Conservation (phyloP, 2,888 invertebrate species). For the Alviniconcha strummeri region DNA sequence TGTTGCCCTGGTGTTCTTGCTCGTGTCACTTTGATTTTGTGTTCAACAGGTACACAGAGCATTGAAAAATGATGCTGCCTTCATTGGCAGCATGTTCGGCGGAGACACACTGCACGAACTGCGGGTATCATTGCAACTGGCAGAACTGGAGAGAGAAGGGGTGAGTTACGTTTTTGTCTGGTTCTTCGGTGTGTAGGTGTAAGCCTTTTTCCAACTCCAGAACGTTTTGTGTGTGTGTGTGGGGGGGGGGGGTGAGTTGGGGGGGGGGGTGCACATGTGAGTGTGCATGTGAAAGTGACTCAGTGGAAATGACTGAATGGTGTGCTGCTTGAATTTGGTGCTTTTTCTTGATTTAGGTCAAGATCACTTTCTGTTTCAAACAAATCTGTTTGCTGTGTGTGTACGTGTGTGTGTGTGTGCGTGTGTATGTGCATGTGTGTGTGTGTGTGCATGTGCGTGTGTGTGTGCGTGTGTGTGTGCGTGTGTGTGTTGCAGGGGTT, state of each 20-base stretch:
- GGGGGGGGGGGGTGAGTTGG: no score
- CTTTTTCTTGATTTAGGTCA: no score
- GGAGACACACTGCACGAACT: constrained; percentile 96
- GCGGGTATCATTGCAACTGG: constrained; percentile 90
- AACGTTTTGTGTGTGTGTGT: background rate
- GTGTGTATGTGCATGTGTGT: background rate
- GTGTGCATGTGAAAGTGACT: background rate
- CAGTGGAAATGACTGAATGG: no score
- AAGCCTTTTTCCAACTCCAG: no score
- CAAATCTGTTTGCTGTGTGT: background rate
- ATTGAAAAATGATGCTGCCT: constrained; percentile 92
- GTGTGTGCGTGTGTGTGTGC: background rate
- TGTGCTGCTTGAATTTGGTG: no score
- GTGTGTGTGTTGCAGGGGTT: constrained; percentile 79
- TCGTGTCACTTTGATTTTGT: no score
- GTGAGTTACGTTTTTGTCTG: constrained; percentile 46
- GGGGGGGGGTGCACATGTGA: no score
- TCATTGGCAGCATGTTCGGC: constrained; percentile 94
- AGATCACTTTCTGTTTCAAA: no score
- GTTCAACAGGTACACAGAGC: constrained; percentile 75
- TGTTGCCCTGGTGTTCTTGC: no score
- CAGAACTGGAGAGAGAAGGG: constrained; percentile 84
- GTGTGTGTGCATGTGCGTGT: background rate
- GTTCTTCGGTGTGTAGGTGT: background rate
- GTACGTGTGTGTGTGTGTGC: background rate